Evolutionary conservation across 2,113 vertebrate species (phyloP).

Genomic region (Chloropsis cyanopogon): DNA sequence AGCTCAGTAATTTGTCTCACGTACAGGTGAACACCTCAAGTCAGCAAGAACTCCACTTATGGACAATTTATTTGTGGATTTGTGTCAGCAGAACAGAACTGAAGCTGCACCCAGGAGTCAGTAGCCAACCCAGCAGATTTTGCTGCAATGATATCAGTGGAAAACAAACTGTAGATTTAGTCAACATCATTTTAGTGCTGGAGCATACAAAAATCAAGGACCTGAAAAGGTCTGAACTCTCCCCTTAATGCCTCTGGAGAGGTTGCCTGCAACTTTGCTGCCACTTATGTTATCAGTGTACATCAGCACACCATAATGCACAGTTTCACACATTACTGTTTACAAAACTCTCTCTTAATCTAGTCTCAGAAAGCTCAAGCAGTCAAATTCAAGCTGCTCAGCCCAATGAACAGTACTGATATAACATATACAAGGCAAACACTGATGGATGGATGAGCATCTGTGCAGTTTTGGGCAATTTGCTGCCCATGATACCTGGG

Average conservation of each 20-base stretch:
- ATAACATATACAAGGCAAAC: neutral
- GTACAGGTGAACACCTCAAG: neutral
- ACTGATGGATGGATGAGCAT: neutral
- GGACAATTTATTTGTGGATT: neutral
- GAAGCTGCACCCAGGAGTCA: neutral
- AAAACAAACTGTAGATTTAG: neutral
- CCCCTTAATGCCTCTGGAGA: neutral
- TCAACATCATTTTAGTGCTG: neutral
- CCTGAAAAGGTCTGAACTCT: neutral
- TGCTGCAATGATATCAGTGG: neutral
- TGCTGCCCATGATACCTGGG: neutral
- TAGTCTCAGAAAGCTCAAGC: neutral
- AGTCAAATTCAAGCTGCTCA: neutral
- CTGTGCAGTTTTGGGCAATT: neutral
- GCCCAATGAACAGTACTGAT: neutral
- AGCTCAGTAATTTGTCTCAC: neutral
- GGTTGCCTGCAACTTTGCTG: neutral
- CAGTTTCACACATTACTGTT: neutral
- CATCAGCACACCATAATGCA: neutral
- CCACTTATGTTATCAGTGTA: neutral
- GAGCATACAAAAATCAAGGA: neutral
- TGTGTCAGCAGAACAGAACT: neutral
- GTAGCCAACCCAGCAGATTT: neutral
- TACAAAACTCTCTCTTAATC: neutral
- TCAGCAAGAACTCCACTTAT: neutral